phyloP scores from a whole-genome alignment of 92 coral and sea anemone genomes.

The Nematostella vectensis region DNA sequence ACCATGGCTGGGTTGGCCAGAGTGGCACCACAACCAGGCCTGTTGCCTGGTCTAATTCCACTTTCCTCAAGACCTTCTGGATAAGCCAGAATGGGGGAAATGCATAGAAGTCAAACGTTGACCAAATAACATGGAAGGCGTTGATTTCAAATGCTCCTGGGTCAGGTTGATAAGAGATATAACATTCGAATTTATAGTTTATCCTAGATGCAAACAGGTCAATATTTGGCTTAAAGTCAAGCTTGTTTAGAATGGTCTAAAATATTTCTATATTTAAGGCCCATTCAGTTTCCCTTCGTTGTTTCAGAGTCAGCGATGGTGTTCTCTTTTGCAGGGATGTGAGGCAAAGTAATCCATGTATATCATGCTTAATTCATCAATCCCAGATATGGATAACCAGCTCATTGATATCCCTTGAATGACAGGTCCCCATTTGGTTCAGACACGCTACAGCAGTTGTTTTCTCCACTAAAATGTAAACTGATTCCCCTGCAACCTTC shows the following conservation, averaged over 20 bases:
- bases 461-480: slow-evolving; percentile 34
- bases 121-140: slow-evolving; percentile 30
- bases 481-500: slow-evolving; percentile 22
- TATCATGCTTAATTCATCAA: slow-evolving; percentile 14
- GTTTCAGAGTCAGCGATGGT: slow-evolving; percentile 27
- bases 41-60: slow-evolving; percentile 24
- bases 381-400: slow-evolving; percentile 33
- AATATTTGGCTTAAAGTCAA: slow-evolving; percentile 21
- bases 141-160: slow-evolving; percentile 32
- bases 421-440: slow-evolving; percentile 59
- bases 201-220: slow-evolving; percentile 45
- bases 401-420: slow-evolving; percentile 26
- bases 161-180: slow-evolving; percentile 25
- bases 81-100: slow-evolving; percentile 37
- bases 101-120: slow-evolving; percentile 23
- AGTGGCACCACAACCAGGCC: slow-evolving; percentile 29
- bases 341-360: slow-evolving; percentile 29
- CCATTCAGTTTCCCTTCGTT: slow-evolving; percentile 32
- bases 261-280: slow-evolving; percentile 11
- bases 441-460: slow-evolving; percentile 46
- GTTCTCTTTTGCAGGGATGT: slow-evolving; percentile 33
- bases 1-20: slow-evolving; percentile 47
- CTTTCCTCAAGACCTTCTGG: slow-evolving; percentile 17
- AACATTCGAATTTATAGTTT: slow-evolving; percentile 10
- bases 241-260: neutral